phyloP scores from a whole-genome alignment of 2,888 invertebrate genomes.

The Lysandra coridon region DNA sequence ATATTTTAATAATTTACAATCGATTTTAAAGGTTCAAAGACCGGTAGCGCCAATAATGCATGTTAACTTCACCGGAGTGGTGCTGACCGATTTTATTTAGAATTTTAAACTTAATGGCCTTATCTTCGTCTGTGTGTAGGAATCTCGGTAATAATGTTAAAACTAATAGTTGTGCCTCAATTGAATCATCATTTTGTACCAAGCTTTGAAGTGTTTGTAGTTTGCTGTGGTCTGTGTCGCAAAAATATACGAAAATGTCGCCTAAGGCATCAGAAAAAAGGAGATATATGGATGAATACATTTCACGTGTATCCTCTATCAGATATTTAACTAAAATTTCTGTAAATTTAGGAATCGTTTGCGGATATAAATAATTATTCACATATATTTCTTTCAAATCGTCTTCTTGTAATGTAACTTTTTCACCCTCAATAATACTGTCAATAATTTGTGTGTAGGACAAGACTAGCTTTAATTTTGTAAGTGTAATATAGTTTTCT shows the following conservation, averaged over 20 bases:
- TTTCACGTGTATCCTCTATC: conserved; percentile 51
- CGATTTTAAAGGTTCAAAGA: neutral
- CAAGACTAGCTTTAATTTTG: conserved; percentile 52
- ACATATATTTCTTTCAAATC: conserved; percentile 36
- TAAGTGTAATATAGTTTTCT: conserved; percentile 56
- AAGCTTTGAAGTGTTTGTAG: conserved; percentile 47
- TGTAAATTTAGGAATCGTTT: conserved; percentile 50
- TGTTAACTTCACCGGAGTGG: conserved; percentile 55
- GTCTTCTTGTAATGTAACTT: conserved; percentile 35
- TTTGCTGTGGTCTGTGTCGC: conserved; percentile 34
- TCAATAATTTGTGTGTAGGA: conserved; percentile 48
- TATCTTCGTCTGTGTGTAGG: conserved; percentile 33
- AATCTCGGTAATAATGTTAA: conserved; percentile 44
- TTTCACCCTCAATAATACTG: conserved; percentile 30
- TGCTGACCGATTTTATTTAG: conserved; percentile 44
- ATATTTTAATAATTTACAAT: too few species aligned
- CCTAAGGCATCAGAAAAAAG: conserved; percentile 50
- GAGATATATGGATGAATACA: conserved; percentile 56
- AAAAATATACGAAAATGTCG: conserved; percentile 37
- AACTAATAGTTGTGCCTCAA: conserved; percentile 52
- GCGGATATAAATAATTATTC: conserved; percentile 43
- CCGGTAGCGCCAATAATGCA: conserved; percentile 46
- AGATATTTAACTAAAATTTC: conserved; percentile 51
- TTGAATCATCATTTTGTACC: conserved; percentile 48
- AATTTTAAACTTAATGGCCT: conserved; percentile 38